phyloP scores from a whole-genome alignment of 2,113 vertebrate genomes.

The Pelusios castaneus region DNA sequence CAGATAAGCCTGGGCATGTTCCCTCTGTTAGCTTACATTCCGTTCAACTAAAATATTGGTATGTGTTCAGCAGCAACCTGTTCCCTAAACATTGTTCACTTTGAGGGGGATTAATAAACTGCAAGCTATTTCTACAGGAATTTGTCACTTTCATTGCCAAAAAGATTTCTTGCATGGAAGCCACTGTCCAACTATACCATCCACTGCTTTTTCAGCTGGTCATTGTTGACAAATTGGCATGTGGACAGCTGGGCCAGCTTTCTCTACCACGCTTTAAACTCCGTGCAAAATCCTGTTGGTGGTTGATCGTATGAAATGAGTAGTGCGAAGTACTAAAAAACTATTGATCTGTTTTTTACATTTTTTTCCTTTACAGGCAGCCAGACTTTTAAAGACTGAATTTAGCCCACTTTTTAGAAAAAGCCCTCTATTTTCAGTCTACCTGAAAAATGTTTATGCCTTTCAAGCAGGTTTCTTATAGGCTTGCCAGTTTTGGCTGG shows the following conservation, averaged over 20 bases:
- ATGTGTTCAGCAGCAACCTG: too few species aligned
- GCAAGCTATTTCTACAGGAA: neutral
- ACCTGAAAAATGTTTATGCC: neutral
- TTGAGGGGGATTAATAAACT: neutral
- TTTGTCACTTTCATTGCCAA: neutral
- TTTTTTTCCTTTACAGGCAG: neutral
- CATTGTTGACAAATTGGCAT: neutral
- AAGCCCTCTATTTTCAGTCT: neutral
- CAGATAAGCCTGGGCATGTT: too few species aligned
- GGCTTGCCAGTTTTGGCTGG: too few species aligned
- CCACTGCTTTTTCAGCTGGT: neutral
- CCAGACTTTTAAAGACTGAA: neutral
- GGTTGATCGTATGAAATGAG: neutral
- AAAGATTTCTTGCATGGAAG: neutral
- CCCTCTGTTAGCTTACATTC: neutral
- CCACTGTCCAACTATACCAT: neutral
- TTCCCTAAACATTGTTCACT: too few species aligned
- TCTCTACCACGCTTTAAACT: neutral
- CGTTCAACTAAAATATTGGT: neutral
- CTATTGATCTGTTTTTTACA: neutral
- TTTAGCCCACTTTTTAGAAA: neutral
- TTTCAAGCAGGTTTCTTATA: neutral
- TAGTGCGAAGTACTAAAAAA: neutral
- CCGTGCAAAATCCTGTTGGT: neutral
- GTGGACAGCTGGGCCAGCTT: neutral